Evolutionary conservation across 2,113 vertebrate genomes (phyloP).

Genomic region (Aplodontia rufa): DNA sequence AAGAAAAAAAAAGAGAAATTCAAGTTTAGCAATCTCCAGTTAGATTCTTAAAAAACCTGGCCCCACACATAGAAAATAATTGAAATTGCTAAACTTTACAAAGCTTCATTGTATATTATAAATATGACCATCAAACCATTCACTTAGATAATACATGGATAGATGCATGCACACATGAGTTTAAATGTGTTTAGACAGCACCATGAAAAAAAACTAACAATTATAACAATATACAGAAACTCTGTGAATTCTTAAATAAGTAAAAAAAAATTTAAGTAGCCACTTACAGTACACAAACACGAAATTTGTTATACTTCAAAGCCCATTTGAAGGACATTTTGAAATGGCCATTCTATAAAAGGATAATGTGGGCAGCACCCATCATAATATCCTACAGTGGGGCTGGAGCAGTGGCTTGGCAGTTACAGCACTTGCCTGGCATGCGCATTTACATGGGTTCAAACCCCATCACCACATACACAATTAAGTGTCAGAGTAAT

Average conservation of each 20-base stretch:
- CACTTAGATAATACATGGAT: not conserved
- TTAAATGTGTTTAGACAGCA: not conserved
- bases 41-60: slow-evolving; percentile 31
- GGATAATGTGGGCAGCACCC: not conserved
- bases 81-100: not conserved
- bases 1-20: not conserved
- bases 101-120: not conserved
- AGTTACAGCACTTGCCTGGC: too few relatives aligned
- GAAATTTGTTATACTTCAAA: slow-evolving; percentile 26
- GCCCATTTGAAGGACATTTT: slow-evolving; percentile 1
- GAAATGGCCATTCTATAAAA: not conserved
- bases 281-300: not conserved
- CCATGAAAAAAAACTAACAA: not conserved
- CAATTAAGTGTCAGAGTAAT: too few relatives aligned
- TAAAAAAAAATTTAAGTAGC: not conserved
- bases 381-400: not conserved
- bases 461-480: too few relatives aligned
- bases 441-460: too few relatives aligned
- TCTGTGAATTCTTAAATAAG: slow-evolving; percentile 4
- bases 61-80: not conserved
- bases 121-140: not conserved
- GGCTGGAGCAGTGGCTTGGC: too few relatives aligned
- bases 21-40: not conserved
- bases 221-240: not conserved
- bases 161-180: not conserved